These are phyloP conservation scores for Hippocampus guttulatus DNA, from an alignment of 2,113 vertebrate genomes.

Conservation along the genomic window DNA sequence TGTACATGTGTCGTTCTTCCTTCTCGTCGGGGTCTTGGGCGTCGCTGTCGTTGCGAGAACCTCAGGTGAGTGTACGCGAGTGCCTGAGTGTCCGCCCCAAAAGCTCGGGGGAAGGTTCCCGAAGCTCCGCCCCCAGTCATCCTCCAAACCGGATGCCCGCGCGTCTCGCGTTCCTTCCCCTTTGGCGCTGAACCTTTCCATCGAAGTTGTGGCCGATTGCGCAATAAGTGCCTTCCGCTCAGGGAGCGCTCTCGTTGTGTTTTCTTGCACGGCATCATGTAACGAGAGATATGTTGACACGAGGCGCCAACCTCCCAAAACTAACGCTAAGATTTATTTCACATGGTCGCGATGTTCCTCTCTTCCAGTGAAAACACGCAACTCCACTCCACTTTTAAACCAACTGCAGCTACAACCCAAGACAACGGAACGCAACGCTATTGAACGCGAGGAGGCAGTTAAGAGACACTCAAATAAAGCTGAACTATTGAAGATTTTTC, in stretches of 20 bases:
- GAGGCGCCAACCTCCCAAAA: too few relatives aligned
- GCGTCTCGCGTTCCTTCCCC: not conserved
- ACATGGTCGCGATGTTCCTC: too few relatives aligned
- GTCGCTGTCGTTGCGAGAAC: conserved; percentile 3
- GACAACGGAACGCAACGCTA: too few relatives aligned
- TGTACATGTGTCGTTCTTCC: conserved; percentile 53
- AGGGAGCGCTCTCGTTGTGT: too few relatives aligned
- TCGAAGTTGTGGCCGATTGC: not conserved
- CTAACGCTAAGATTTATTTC: too few relatives aligned
- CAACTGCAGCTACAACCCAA: too few relatives aligned
- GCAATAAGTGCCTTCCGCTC: not conserved
- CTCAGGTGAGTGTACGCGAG: conserved; percentile 42
- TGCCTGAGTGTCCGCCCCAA: not conserved
- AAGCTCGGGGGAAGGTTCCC: conserved; percentile 20
- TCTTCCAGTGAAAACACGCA: too few relatives aligned
- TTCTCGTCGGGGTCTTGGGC: not conserved
- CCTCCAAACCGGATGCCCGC: not conserved
- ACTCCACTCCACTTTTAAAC: too few relatives aligned
- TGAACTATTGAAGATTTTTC: too few relatives aligned
- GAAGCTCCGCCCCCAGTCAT: conserved; percentile 7
- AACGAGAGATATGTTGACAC: not conserved
- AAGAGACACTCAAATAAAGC: too few relatives aligned
- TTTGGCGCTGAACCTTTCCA: not conserved
- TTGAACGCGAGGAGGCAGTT: too few relatives aligned
- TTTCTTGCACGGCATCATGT: not conserved